These are phyloP conservation scores for Cyaniris semiargus DNA, from an alignment of 2,888 invertebrate genomes.

Conservation along the genomic window DNA sequence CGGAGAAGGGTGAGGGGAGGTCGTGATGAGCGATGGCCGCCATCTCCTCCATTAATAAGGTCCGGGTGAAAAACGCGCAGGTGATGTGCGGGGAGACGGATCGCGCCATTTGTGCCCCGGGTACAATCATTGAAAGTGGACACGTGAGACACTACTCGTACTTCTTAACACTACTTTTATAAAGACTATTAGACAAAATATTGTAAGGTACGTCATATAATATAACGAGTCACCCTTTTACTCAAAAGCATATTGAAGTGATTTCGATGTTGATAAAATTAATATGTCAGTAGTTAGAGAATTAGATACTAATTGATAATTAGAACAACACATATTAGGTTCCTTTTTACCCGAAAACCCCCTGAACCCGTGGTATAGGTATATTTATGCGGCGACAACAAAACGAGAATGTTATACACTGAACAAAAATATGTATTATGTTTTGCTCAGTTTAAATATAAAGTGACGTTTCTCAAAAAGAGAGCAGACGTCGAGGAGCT, in stretches of 20 bases:
- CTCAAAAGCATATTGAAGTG: too few species aligned
- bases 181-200: too few species aligned
- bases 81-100: conserved; percentile 14
- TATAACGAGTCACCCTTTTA: too few species aligned
- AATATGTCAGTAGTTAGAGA: too few species aligned
- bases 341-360: too few species aligned
- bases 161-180: not conserved
- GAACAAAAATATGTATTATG: not conserved
- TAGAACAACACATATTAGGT: too few species aligned
- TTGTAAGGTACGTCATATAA: too few species aligned
- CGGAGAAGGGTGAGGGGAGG: conserved; percentile 50
- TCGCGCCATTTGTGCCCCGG: not conserved
- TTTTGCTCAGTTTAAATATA: not conserved
- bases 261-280: too few species aligned
- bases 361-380: too few species aligned
- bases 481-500: not conserved
- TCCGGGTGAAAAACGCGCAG: conserved; percentile 23
- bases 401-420: too few species aligned
- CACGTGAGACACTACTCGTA: not conserved
- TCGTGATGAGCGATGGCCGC: conserved; percentile 37
- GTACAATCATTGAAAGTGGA: not conserved
- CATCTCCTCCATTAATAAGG: conserved; percentile 32
- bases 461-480: not conserved
- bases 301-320: too few species aligned
- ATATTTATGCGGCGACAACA: too few species aligned